Base-by-base conservation (phyloP, 2,113 vertebrate genomes). In the Sinocyclocheilus grahami region DNA sequence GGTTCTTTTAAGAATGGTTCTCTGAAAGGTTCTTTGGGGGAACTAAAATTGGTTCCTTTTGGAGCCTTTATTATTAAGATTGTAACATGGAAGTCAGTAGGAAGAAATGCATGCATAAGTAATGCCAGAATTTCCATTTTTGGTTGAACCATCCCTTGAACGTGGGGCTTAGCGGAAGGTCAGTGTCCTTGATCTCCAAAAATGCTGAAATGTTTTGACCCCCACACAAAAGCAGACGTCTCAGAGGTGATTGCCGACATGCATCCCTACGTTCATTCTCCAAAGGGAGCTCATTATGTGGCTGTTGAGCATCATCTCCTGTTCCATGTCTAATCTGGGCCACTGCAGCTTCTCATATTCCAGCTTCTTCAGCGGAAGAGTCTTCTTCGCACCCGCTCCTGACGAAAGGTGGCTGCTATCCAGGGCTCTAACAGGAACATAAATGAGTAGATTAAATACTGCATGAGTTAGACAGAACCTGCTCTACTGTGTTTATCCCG, bases 241-340 rank as follows among this genome's bases (percentile, higher is more conserved):
- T 69, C 75, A 51, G 76, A 78, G 63, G 76, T 85, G 75, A 69
- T 24, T 85, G 62, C 30, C 11, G 75, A 69, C 74, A 85, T n/a
- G 37, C 51, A 67, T 71, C 65, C 74, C 46, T 85, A n/a, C 27
- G 14, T 85, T 77, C n/a, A 77, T 27, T 42, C 27, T 79, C 76
- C 65, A 86, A 78, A 80, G 51, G 46, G 37, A 86, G 20, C 60
- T 69, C 63, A 55, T 86, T 58, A 86, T 58, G 37, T 12, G 48
- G 75, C 84, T 39, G 33, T 78, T 78, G 60, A 39, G 48, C 76
- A 55, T 74, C 76, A 53, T 67, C 48, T 86, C 42, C 84, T 79
- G 48, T 84, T 58, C 76, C 75, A 18, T 53, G 84, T 67, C 39
- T 78, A 62, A 78, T 77, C 55, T 62, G 74, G 72, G 83, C 33